Evolutionary conservation across 2,113 vertebrate species (phyloP), one percentile per base, ranked within the genome.

Genomic region (Aegithalos caudatus): DNA sequence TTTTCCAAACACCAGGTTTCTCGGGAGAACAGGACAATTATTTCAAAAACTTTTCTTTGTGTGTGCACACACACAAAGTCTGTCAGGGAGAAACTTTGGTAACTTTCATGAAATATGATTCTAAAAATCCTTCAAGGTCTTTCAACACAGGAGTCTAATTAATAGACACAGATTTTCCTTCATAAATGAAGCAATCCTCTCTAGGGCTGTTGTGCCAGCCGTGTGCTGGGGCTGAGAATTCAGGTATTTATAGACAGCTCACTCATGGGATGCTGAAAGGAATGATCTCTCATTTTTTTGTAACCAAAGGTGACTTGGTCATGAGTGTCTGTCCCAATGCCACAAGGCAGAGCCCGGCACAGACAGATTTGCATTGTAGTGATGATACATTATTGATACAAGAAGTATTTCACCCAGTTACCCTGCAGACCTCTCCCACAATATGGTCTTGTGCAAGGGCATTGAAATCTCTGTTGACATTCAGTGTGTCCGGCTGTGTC

Each of bases 401-500:
- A 86, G 79, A 86, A 86, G 38, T 90, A 83, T 93, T 94, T 97
- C 93, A 86, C 72, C 80, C 82, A 57, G 56, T 95, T 92, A 60
- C 69, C 40, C 37, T 0, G 33, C 61, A 92, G 92, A 96, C 94
- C 93, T 96, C 93, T 97, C 92, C 93, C 86, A 65, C 71, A 95
- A 86, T 88, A 84, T 57, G 16, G 40, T 81, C 92, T 96, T 96
- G 86, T 92, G 95, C 76, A 96, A 97, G 93, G n/a, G 88, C 88
- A 20, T 16, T 96, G 94, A 96, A 94, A 96, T 92, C 60, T 76
- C 44, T 97, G 92, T 96, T 97, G 94, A 96, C 92, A 94, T 1
- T 88, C 85, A 91, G 62, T 2, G 67, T 92, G 95, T 56, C 88
- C 3, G 2, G 66, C 94, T 97, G 93, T 95, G 95, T 97, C 94